Evolutionary conservation across 2,888 invertebrate species (phyloP).

Genomic region (Gnatocerus cornutus): DNA sequence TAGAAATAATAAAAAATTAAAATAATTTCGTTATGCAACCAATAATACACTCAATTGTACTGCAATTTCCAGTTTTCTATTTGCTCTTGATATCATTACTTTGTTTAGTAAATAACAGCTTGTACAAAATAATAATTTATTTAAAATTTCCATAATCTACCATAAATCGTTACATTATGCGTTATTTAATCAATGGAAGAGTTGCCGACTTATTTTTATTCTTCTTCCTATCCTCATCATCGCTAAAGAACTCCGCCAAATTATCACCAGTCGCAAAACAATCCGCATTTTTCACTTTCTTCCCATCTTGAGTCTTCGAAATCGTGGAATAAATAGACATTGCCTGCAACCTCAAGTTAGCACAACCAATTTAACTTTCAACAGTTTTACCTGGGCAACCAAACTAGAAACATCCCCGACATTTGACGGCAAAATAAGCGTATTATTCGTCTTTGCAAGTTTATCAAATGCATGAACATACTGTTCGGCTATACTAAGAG

Average conservation of each 20-base stretch:
- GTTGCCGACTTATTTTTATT: conserved; percentile 16
- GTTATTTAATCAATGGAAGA: conserved; percentile 37
- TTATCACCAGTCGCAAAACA: conserved; percentile 56
- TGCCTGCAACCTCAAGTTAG: conserved; percentile 70
- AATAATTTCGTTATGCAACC: too few species aligned
- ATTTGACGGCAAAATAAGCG: conserved; percentile 94
- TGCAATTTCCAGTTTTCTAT: too few species aligned
- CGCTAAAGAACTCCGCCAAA: conserved; percentile 69
- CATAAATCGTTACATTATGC: not conserved
- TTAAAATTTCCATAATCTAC: not conserved
- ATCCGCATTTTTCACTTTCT: conserved; percentile 17
- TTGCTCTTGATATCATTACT: too few species aligned
- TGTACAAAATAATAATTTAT: conserved; percentile 19
- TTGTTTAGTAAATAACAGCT: too few species aligned
- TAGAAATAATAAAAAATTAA: too few species aligned
- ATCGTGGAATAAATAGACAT: conserved; percentile 78
- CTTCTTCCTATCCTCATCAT: conserved; percentile 66
- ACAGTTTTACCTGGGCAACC: conserved; percentile 81
- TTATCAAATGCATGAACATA: conserved; percentile 96
- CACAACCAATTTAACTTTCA: too few species aligned
- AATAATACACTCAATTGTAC: too few species aligned
- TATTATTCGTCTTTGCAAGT: conserved; percentile 94
- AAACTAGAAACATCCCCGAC: conserved; percentile 86
- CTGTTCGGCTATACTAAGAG: conserved; percentile 94
- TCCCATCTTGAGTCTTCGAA: conserved; percentile 62